Conservation (phyloP, 1,140 invertebrate species). For the Meloidogyne floridensis region DNA sequence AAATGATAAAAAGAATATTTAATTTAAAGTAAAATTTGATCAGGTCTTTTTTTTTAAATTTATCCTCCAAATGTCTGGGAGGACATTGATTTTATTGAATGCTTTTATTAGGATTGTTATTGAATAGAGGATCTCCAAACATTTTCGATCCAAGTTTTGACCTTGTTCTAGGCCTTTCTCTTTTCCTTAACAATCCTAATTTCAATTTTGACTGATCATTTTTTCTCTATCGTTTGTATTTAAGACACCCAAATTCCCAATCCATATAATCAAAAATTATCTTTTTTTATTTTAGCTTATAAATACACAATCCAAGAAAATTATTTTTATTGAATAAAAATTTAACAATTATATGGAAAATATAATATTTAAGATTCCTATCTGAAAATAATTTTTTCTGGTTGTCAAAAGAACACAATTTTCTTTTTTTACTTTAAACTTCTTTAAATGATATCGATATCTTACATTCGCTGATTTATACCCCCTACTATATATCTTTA, state of each 20-base stretch:
- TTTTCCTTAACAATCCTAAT: no score
- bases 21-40: neutral
- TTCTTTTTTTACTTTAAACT: neutral
- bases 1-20: neutral
- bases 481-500: neutral
- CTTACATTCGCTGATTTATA: constrained; percentile 6
- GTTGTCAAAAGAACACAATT: neutral
- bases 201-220: neutral
- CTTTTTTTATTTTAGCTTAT: neutral
- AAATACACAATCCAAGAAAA: neutral
- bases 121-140: no score
- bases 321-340: no score
- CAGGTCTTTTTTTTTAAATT: neutral
- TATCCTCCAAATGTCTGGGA: neutral
- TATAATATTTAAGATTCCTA: neutral
- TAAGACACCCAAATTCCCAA: neutral
- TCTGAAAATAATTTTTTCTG: neutral
- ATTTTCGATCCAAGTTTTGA: no score
- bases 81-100: neutral
- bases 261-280: neutral
- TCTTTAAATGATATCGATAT: neutral
- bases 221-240: neutral
- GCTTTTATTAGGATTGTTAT: no score
- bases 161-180: no score
- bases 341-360: neutral